phyloP scores from a whole-genome alignment of 2,113 vertebrate species.

The Leptosomus discolor region DNA sequence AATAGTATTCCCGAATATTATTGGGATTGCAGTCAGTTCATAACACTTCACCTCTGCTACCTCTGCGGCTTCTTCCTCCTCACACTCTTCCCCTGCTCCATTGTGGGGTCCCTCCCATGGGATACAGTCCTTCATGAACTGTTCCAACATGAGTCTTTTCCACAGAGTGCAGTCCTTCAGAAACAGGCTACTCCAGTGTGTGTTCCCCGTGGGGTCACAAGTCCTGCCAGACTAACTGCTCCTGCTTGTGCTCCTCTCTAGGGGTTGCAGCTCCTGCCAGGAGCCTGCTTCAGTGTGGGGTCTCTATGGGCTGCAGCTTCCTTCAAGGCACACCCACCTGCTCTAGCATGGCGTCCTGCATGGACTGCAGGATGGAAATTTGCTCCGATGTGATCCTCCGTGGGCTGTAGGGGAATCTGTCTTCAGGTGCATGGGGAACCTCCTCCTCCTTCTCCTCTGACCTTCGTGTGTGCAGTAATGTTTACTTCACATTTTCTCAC shows the following conservation, averaged over 20 bases:
- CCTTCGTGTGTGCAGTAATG: neutral
- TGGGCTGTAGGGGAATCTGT: neutral
- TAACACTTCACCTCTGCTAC: neutral
- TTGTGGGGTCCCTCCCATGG: rapidly evolving
- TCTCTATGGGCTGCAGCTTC: neutral
- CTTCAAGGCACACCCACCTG: neutral
- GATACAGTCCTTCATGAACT: neutral
- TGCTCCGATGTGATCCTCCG: neutral
- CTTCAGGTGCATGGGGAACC: rapidly evolving
- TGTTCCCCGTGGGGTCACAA: rapidly evolving
- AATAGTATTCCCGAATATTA: neutral
- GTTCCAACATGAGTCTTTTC: neutral
- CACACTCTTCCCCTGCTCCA: neutral
- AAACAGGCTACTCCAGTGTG: neutral
- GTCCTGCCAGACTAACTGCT: neutral
- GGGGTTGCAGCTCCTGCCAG: neutral
- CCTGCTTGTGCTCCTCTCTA: neutral
- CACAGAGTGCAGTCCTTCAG: neutral
- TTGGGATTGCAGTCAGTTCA: neutral
- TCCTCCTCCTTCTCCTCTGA: neutral
- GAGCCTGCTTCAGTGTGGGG: rapidly evolving
- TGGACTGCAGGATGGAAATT: neutral
- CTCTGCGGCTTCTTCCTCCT: neutral
- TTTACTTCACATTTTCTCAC: neutral
- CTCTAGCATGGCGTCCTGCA: rapidly evolving